phyloP scores from a whole-genome alignment of 2,113 vertebrate genomes.

The Silurus glanis region DNA sequence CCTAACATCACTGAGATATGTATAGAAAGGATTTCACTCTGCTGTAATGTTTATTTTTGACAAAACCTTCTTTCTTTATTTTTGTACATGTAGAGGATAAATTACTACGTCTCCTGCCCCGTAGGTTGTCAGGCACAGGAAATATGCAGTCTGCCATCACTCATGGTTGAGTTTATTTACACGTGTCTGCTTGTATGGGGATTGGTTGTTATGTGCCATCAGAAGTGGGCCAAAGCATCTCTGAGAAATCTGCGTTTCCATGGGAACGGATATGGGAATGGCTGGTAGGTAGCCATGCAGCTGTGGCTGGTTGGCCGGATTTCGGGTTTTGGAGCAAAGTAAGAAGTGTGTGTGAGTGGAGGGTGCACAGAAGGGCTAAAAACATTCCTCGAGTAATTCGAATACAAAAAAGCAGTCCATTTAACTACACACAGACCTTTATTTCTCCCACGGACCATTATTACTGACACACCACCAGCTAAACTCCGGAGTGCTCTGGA shows the following conservation, averaged over 20 bases:
- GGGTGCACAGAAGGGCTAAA: too few species aligned
- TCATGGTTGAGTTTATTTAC: neutral
- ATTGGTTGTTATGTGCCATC: constrained; percentile 21
- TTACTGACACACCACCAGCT: too few species aligned
- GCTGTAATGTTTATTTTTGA: too few species aligned
- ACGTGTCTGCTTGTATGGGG: constrained; percentile 12
- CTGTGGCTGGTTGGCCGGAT: constrained; percentile 25
- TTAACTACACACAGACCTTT: too few species aligned
- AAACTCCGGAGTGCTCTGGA: too few species aligned
- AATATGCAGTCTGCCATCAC: neutral
- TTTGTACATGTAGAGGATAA: neutral
- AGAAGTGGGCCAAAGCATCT: constrained; percentile 41
- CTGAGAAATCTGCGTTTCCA: constrained; percentile 36
- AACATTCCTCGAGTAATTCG: too few species aligned
- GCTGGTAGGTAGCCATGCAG: constrained; percentile 24
- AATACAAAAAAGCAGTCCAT: too few species aligned
- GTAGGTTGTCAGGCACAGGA: neutral
- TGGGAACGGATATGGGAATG: constrained; percentile 30
- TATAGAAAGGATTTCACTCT: too few species aligned
- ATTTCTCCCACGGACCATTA: too few species aligned
- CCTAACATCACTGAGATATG: too few species aligned
- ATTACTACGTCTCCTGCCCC: neutral
- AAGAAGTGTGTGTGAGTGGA: neutral
- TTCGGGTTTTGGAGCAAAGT: constrained; percentile 7
- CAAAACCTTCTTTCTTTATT: neutral